These are phyloP conservation scores for Neoitamus cyanurus DNA, from an alignment of 2,888 invertebrate genomes.

Conservation along the genomic window DNA sequence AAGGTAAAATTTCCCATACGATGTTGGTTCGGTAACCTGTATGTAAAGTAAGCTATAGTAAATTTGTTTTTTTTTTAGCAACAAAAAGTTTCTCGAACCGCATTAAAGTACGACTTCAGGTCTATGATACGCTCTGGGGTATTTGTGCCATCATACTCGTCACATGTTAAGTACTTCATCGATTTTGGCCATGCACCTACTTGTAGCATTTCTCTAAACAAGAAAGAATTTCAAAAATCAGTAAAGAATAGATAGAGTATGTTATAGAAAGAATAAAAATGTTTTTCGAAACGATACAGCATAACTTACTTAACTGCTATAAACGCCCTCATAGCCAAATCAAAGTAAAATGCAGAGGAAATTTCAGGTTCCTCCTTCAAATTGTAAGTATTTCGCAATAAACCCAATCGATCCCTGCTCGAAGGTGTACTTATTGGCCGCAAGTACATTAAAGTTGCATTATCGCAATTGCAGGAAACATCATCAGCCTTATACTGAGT, in stretches of 20 bases:
- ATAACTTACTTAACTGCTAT: constrained; percentile 76
- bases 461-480: constrained; percentile 79
- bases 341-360: constrained; percentile 88
- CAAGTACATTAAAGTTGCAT: constrained; percentile 80
- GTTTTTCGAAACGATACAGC: neutral
- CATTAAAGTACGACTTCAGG: constrained; percentile 75
- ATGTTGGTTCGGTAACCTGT: constrained; percentile 73
- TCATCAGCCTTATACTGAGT: constrained; percentile 81
- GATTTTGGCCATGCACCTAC: constrained; percentile 80
- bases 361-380: constrained; percentile 79
- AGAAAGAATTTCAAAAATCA: neutral
- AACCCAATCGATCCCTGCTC: constrained; percentile 77
- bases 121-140: constrained; percentile 79
- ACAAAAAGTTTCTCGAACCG: constrained; percentile 68
- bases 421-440: constrained; percentile 77
- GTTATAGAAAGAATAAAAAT: too few species aligned
- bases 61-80: too few species aligned
- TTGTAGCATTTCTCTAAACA: constrained; percentile 74
- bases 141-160: constrained; percentile 81
- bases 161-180: constrained; percentile 80
- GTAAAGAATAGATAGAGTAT: neutral
- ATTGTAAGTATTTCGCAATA: constrained; percentile 78
- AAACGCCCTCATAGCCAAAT: constrained; percentile 79
- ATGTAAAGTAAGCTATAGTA: too few species aligned
- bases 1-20: constrained; percentile 76